Evolutionary conservation across 2,113 vertebrate species (phyloP), one percentile per base, ranked within the genome.

Genomic region (Elephas maximus): DNA sequence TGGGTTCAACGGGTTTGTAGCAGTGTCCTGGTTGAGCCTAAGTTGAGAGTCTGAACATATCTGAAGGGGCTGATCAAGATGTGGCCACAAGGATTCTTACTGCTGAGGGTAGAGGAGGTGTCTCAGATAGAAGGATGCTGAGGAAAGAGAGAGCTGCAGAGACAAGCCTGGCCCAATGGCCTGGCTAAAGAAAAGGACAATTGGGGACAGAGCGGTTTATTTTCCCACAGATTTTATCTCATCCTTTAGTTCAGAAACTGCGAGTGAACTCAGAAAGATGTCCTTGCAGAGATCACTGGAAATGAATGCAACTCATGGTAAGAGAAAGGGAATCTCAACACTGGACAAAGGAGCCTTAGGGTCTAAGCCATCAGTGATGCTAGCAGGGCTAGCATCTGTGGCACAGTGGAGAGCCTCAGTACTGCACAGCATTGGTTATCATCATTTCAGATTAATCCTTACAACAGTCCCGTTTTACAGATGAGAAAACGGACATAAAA

Each of bases 1-100:
- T 37, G 37, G 37, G 37, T 37, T 37, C 37, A 37, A 37, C 37
- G 37, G 37, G 37, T 37, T 37, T 37, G 15, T 41, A n/a, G 15
- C 11, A 4, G 21, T 81, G 57, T 41, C 20, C 14, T 8, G 0
- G 2, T 0, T 12, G 24, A 79, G 3, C 26, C 53, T 44, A n/a
- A 78, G 4, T 45, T 65, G 21, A 26, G 71, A n/a, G 26, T 26
- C 82, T 81, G 44, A 76, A 45, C 10, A 0, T 5, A 37, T 74
- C 28, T 57, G n/a, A 78, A 88, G 62, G 62, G 23, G 4, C 44
- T 69, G 30, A 0, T n/a, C 14, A 8, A 1, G n/a, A 21, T 37
- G 51, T 45, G 45, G 30, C 33, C 45, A 0, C 23, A 8, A 82
- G 69, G 51, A 44, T 24, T 8, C 26, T 48, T 14, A 20, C 78